These are phyloP conservation scores for Tachysurus vachellii DNA, from an alignment of 2,113 vertebrate genomes.

Conservation along the genomic window DNA sequence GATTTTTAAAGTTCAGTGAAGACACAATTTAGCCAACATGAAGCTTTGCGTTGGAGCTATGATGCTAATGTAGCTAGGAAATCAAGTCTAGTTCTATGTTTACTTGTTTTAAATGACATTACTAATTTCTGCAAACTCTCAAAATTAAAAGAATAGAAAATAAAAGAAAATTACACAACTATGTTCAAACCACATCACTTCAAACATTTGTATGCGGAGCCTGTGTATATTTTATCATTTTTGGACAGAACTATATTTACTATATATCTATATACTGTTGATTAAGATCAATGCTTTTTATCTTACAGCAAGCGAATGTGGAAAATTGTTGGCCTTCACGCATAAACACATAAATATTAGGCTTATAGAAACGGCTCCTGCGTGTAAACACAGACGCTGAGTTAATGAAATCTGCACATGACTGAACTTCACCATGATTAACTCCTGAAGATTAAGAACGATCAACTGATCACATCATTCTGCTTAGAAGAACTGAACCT, in stretches of 20 bases:
- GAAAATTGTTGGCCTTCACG: too few relatives aligned
- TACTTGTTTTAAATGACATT: not conserved
- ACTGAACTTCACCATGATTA: not conserved
- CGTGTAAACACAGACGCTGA: not conserved
- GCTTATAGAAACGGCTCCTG: too few relatives aligned
- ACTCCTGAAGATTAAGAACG: not conserved
- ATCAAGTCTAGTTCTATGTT: not conserved
- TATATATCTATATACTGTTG: too few relatives aligned
- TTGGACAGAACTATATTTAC: not conserved
- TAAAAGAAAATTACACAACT: not conserved
- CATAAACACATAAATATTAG: too few relatives aligned
- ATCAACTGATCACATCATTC: not conserved
- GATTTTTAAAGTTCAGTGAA: constrained; percentile 24
- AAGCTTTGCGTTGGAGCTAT: not conserved
- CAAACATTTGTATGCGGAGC: not conserved
- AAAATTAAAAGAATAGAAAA: not conserved
- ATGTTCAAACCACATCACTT: not conserved
- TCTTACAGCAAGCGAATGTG: too few relatives aligned
- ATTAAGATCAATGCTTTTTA: not conserved
- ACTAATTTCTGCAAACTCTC: not conserved
- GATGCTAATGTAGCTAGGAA: not conserved
- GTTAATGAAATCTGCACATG: not conserved
- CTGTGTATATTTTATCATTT: not conserved
- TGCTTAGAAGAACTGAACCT: not conserved
- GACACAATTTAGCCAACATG: not conserved